These are phyloP conservation scores for Oncorhynchus mykiss DNA, from an alignment of 2,113 vertebrate species.

Conservation along the genomic window DNA sequence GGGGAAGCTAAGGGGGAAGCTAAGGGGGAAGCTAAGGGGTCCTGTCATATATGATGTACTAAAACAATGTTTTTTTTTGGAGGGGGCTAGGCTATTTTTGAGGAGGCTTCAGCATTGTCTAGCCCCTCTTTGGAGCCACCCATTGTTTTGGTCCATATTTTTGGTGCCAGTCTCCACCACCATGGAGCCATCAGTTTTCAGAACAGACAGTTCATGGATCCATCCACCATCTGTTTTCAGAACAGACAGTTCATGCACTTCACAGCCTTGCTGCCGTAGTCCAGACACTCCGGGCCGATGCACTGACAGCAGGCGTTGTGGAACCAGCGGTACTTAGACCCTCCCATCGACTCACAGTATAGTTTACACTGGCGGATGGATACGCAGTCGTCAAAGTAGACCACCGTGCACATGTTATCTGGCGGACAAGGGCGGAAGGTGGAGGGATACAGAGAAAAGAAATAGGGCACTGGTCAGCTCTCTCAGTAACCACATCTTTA, in stretches of 20 bases:
- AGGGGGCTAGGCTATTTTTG: too few species aligned
- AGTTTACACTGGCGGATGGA: conserved; percentile 97
- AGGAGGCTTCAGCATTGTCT: too few species aligned
- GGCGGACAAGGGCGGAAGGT: background rate
- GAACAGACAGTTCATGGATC: too few species aligned
- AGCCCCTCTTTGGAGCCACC: too few species aligned
- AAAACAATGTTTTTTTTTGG: too few species aligned
- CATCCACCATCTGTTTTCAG: conserved; percentile 65
- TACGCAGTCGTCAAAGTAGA: conserved; percentile 98
- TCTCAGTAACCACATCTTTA: background rate
- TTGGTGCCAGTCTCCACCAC: conserved; percentile 37
- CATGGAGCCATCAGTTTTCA: conserved; percentile 3
- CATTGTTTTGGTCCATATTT: conserved; percentile 33
- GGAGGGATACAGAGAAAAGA: background rate
- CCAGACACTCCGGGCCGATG: conserved; percentile 93
- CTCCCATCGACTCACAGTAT: conserved; percentile 98
- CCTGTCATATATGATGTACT: too few species aligned
- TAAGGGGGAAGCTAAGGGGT: too few species aligned
- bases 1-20: too few species aligned
- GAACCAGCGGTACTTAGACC: conserved; percentile 98
- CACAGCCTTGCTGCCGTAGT: conserved; percentile 96
- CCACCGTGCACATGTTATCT: conserved; percentile 95
- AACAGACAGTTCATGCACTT: conserved; percentile 98
- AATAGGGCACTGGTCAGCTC: conserved; percentile 33
- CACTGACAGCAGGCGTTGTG: conserved; percentile 99